A percentile compares a stretch with the other conserved stretches of the same genome.
These are phyloP conservation scores for Aplocera efformata DNA, from an alignment of 2,888 invertebrate genomes.

Conservation along the genomic window DNA sequence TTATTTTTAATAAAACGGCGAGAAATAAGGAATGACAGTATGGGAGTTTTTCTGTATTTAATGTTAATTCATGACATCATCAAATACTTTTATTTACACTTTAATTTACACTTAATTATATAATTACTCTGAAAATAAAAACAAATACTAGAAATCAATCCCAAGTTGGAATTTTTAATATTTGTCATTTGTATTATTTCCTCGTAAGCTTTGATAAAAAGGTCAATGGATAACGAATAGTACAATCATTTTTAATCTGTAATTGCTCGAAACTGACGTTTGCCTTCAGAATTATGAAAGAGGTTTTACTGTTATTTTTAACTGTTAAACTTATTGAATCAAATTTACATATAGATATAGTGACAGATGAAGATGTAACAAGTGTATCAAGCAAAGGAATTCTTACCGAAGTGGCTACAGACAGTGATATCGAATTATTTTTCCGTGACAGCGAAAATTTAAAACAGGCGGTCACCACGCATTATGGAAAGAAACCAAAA, in stretches of 20 bases:
- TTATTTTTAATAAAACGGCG: too few relatives aligned
- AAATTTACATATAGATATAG: constrained; percentile 46
- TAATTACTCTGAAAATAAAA: too few relatives aligned
- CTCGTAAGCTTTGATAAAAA: constrained; percentile 2
- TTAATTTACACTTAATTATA: too few relatives aligned
- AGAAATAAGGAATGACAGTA: too few relatives aligned
- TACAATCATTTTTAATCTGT: constrained; percentile 5
- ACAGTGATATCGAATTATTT: constrained; percentile 49
- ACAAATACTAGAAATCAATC: too few relatives aligned
- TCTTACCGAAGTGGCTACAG: constrained; percentile 39
- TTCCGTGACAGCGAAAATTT: constrained; percentile 37
- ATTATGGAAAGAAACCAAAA: constrained; percentile 45
- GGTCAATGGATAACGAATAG: constrained; percentile 7
- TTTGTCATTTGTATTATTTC: too few relatives aligned
- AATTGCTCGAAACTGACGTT: too few relatives aligned
- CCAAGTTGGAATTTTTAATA: too few relatives aligned
- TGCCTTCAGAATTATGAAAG: constrained; percentile 14
- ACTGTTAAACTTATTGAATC: constrained; percentile 29
- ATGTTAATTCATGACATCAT: too few relatives aligned
- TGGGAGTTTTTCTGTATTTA: too few relatives aligned
- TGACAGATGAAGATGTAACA: constrained; percentile 30
- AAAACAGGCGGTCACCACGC: constrained; percentile 39
- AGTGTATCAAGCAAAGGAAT: constrained; percentile 41
- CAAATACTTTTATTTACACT: too few relatives aligned
- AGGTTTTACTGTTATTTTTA: constrained; percentile 10